Percentiles rank a stretch among this genome's conserved stretches.
These are phyloP conservation scores for Styela plicata DNA, from an alignment of 23 tunicate species.

Conservation along the genomic window DNA sequence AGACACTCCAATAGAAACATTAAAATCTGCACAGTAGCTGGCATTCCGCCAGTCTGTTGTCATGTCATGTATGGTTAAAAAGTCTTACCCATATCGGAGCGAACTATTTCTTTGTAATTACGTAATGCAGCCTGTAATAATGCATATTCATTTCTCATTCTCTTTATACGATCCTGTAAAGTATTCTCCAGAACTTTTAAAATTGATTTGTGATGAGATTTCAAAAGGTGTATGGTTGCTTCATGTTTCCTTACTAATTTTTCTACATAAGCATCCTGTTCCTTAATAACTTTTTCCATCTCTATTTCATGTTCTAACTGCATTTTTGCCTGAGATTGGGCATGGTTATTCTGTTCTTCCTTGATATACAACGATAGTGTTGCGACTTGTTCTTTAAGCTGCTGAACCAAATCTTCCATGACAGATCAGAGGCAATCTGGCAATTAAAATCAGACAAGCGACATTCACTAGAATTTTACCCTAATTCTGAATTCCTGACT, in stretches of 20 bases:
- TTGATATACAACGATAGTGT: conserved; percentile 4
- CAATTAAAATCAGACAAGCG: too few relatives aligned
- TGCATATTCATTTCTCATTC: conserved; percentile 6
- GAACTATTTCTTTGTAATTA: conserved; percentile 18
- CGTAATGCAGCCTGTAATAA: conserved; percentile 23
- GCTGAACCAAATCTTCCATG: conserved; percentile 25
- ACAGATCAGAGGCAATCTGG: too few relatives aligned
- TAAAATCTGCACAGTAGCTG: too few relatives aligned
- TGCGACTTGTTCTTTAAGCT: conserved; percentile 18
- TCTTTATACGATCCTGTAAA: conserved; percentile 7
- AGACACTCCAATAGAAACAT: too few relatives aligned
- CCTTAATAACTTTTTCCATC: neutral
- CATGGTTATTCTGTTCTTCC: conserved; percentile 3
- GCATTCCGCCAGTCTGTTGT: too few relatives aligned
- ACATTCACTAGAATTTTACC: too few relatives aligned
- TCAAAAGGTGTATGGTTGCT: neutral
- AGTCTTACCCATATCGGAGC: conserved; percentile 23
- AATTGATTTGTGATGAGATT: conserved; percentile 17
- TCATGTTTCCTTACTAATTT: neutral
- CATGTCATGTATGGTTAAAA: too few relatives aligned
- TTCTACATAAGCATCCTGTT: neutral
- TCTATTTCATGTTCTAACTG: neutral
- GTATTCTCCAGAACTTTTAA: conserved; percentile 1
- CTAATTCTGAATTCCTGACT: too few relatives aligned
- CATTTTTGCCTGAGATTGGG: neutral